Conservation (phyloP, 2,888 invertebrate genomes). For the Xanthorhoe spadicearia region DNA sequence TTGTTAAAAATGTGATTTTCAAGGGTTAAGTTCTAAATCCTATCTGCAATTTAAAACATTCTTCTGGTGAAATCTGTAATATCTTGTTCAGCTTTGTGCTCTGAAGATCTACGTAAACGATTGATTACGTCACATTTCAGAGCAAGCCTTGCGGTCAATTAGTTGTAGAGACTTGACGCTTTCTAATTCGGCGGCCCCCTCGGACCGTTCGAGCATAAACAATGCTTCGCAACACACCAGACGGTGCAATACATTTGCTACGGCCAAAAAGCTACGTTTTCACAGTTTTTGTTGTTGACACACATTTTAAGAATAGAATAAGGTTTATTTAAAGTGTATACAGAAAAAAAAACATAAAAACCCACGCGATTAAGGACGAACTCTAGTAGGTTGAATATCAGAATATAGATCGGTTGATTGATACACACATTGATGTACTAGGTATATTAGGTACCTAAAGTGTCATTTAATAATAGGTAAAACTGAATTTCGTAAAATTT, state of each 20-base stretch:
- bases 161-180: conserved; percentile 77
- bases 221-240: conserved; percentile 78
- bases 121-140: conserved; percentile 67
- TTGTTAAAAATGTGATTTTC: no score
- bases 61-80: background rate
- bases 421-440: no score
- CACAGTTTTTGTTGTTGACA: conserved; percentile 58
- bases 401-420: no score
- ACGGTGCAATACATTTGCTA: conserved; percentile 65
- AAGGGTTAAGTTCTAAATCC: no score
- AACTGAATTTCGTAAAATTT: no score
- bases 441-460: no score
- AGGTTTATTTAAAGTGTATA: no score
- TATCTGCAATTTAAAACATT: background rate
- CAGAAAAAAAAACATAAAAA: no score
- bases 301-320: conserved; percentile 30
- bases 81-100: conserved; percentile 5
- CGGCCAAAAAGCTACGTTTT: conserved; percentile 57
- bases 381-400: no score
- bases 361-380: no score
- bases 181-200: conserved; percentile 80
- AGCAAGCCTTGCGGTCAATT: conserved; percentile 82
- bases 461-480: no score
- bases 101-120: conserved; percentile 24
- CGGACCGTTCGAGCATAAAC: conserved; percentile 79